Percentiles rank a stretch among this genome's conserved stretches.
Conservation (phyloP, 2,797 vertebrate genomes). For the Apogon talboti region DNA sequence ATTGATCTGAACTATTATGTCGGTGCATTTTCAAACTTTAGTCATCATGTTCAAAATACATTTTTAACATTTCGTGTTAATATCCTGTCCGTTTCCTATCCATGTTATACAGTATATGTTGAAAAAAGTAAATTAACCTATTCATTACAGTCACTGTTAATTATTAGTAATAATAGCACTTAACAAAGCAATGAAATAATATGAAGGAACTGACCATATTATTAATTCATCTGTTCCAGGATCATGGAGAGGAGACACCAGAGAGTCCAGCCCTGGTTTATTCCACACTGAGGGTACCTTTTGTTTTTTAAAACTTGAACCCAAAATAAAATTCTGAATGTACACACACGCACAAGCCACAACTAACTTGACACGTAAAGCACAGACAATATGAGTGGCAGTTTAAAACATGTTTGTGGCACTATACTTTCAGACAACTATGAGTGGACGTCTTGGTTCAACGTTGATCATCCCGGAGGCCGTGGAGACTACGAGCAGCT, state of each 20-base stretch:
- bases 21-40: too few relatives aligned
- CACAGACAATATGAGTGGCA: neutral
- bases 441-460: slow-evolving; percentile 93
- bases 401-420: neutral
- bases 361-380: neutral
- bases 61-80: too few relatives aligned
- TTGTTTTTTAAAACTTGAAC: neutral
- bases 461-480: slow-evolving; percentile 91
- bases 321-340: neutral
- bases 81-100: too few relatives aligned
- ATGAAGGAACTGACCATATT: neutral
- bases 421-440: slow-evolving; percentile 78
- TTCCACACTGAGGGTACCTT: slow-evolving; percentile 70
- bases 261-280: slow-evolving; percentile 45
- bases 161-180: too few relatives aligned
- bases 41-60: too few relatives aligned
- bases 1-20: too few relatives aligned
- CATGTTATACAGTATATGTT: too few relatives aligned
- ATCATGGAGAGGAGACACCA: slow-evolving; percentile 62
- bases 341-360: too few relatives aligned
- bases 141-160: too few relatives aligned
- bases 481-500: slow-evolving; percentile 90
- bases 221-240: slow-evolving; percentile 54
- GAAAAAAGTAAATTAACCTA: too few relatives aligned
- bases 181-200: neutral